Conservation (phyloP, 1,140 invertebrate genomes). For the Procambarus virginalis region DNA sequence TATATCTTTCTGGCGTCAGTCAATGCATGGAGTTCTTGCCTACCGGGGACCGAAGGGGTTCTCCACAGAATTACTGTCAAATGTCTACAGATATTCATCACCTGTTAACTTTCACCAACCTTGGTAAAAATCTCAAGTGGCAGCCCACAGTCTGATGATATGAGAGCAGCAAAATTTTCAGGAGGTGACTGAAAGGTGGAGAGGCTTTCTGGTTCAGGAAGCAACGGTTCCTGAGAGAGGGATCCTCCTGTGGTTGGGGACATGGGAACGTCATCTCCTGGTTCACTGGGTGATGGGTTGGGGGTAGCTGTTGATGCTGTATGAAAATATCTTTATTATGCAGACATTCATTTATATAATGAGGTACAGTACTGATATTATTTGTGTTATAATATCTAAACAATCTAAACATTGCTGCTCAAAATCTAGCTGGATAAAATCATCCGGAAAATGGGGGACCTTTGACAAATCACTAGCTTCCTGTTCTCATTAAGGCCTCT, state of each 20-base stretch:
- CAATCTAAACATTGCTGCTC: no score
- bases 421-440: no score
- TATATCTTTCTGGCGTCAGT: no score
- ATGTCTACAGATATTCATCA: no score
- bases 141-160: slow-evolving; percentile 84
- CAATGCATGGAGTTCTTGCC: no score
- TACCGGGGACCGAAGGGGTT: no score
- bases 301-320: slow-evolving; percentile 62
- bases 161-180: slow-evolving; percentile 71
- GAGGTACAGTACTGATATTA: no score
- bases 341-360: not conserved
- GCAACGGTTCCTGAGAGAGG: slow-evolving; percentile 22
- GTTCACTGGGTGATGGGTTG: slow-evolving; percentile 65
- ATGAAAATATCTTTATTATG: not conserved
- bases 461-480: no score
- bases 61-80: no score
- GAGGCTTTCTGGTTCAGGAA: slow-evolving; percentile 17
- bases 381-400: no score
- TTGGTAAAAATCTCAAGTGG: slow-evolving; percentile 92
- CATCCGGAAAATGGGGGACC: no score
- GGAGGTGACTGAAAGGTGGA: slow-evolving; percentile 41
- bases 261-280: slow-evolving; percentile 59
- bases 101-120: slow-evolving; percentile 74
- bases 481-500: no score
- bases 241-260: slow-evolving; percentile 54